Base-by-base conservation (phyloP, 2,888 invertebrate species). In the Cacoxenus indagator region DNA sequence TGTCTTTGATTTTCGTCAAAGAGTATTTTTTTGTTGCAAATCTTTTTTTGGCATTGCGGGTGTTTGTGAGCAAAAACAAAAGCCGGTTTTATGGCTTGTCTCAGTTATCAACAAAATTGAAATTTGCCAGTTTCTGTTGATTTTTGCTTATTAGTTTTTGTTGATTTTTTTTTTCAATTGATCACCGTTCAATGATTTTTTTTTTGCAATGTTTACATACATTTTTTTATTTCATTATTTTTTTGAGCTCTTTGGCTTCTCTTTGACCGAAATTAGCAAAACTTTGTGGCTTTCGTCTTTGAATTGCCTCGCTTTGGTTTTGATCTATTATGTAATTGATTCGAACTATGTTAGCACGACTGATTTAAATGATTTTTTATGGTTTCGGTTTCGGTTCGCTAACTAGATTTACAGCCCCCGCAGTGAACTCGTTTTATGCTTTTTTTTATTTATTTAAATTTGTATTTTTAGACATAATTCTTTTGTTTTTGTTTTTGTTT, bases 1-100 rank as follows among this genome's bases (percentile, higher is more conserved):
- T 72, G 71, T 72, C 72, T 68, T 62, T 68, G 68, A 54, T 66
- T 66, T 55, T 57, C 51, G 65, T 65, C 57, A 57, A 57, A 57
- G 29, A n/a, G n/a, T n/a, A n/a, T n/a, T n/a, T 26, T 27, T 27
- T 55, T 26, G 19, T 11, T 65, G 9, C 24, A 22, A 17, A 31
- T 48, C 9, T 46, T 46, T 45, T n/a, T 65, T 48, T 54, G 55
- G 59, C 57, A 57, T 57, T 17, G 48, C 11, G 24, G 62, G 64
- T 17, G 54, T 57, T 65, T 64, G 29, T 65, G 22, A 29, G 51
- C 43, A 65, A 71, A 48, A 64, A 64, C 46, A 46, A 26, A 45
- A 51, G 22, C 51, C 19, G 51, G 51, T 51, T 51, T 51, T 51
- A 22, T 22, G 51, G 11, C n/a, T n/a, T n/a, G n/a, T n/a, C n/a